Percentiles rank a stretch among this genome's conserved stretches.
These are phyloP conservation scores for Cyanistes caeruleus DNA, from an alignment of 2,113 vertebrate genomes.

Conservation along the genomic window DNA sequence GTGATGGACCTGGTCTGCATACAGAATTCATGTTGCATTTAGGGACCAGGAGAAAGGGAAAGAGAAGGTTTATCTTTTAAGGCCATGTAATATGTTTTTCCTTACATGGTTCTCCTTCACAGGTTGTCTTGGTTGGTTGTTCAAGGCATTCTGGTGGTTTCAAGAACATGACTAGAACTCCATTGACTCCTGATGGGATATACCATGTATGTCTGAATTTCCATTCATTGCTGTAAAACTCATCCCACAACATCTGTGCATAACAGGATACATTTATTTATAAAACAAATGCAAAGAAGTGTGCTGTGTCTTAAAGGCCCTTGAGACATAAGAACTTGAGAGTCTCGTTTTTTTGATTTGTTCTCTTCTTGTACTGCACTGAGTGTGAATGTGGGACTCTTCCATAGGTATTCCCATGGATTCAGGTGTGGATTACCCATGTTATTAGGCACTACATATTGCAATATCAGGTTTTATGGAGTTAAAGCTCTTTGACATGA, in stretches of 20 bases:
- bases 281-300: not conserved
- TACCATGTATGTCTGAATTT: not conserved
- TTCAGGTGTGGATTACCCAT: not conserved
- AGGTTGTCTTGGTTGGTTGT: not conserved
- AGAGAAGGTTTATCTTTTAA: not conserved
- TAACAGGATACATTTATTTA: constrained; percentile 37
- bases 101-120: not conserved
- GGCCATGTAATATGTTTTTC: not conserved
- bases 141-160: not conserved
- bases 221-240: not conserved
- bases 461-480: not conserved
- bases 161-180: not conserved
- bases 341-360: not conserved
- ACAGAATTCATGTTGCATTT: not conserved
- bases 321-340: constrained; percentile 11
- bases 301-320: constrained; percentile 8
- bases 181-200: not conserved
- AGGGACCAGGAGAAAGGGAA: constrained; percentile 42
- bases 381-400: not conserved
- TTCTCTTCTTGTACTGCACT: not conserved
- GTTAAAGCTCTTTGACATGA: not conserved
- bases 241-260: not conserved
- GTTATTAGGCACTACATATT: not conserved
- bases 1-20: not conserved
- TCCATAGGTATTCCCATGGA: not conserved